Evolutionary conservation across 92 coral and sea anemone genomes (phyloP), one percentile per base, ranked within the genome.

Genomic region (Epizoanthus ramosus): DNA sequence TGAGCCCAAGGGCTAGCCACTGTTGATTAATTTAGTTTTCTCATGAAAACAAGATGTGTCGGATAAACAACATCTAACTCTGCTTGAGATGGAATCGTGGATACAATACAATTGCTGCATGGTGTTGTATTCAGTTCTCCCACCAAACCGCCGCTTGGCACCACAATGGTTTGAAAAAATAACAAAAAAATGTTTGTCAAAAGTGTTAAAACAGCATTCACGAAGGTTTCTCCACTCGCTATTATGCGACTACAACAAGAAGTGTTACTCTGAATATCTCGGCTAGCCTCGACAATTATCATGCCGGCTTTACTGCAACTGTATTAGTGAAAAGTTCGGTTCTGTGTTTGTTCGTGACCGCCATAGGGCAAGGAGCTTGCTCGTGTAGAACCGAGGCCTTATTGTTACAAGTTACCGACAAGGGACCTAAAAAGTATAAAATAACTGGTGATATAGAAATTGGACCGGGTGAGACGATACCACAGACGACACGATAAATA

Each of bases 101-200:
- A 61, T 37, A 53, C 37, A 33, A 77, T 14, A 77, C 39, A n/a
- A 50, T 61, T 71, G 16, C n/a, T 25, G 8, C 57, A 37, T n/a
- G 82, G 33, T 60, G 57, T 13, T 15, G 15, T 22, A 18, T 25
- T 19, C 35, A 59, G 69, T 37, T 0, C 35, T 75, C 18, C 21
- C 39, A 19, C 43, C 5, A 41, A 61, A 50, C 70, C 59, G 45
- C 71, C 61, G 17, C 35, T 19, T 28, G 70, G 15, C 58, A 50
- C 54, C 54, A 22, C 37, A 35, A 41, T n/a, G 43, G 31, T 35
- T 39, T 21, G 53, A 16, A 35, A 39, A 68, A 43, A 24, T 17
- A 77, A 77, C 71, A 52, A 47, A 23, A 23, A 77, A 14, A n/a
- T 35, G 37, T 45, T 10, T 39, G 39, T 76, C 50, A 41, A 21